Conservation (phyloP, 2,888 invertebrate species). For the Xanthorhoe designata region DNA sequence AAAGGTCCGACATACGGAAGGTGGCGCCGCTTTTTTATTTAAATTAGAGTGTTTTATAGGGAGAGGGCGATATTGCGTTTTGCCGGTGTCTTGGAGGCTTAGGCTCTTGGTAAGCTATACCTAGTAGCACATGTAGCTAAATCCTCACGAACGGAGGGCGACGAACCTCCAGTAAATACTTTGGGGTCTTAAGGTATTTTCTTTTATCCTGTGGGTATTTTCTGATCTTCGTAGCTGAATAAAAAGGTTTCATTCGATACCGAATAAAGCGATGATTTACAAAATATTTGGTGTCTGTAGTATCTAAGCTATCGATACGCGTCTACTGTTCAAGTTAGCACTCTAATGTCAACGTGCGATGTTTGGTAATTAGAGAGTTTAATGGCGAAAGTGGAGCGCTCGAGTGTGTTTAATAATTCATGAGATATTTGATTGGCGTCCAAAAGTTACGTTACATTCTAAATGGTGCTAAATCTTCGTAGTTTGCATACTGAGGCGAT, state of each 20-base stretch:
- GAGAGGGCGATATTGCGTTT: constrained; percentile 84
- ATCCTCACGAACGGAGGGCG: constrained; percentile 61
- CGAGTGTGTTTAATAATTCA: constrained; percentile 63
- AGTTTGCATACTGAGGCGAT: constrained; percentile 43
- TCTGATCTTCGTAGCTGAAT: constrained; percentile 53
- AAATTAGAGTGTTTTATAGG: constrained; percentile 86
- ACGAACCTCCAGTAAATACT: constrained; percentile 68
- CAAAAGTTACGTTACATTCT: constrained; percentile 64
- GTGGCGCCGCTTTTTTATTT: constrained; percentile 86
- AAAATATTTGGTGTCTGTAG: constrained; percentile 40
- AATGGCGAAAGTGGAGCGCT: constrained; percentile 55
- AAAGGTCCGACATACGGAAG: constrained; percentile 85
- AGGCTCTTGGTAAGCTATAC: constrained; percentile 74
- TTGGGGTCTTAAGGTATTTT: constrained; percentile 62
- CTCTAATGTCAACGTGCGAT: constrained; percentile 47
- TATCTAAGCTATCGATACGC: constrained; percentile 35
- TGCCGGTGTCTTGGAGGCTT: constrained; percentile 78
- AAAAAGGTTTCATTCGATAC: constrained; percentile 49
- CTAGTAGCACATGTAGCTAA: constrained; percentile 61
- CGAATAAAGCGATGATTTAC: constrained; percentile 49
- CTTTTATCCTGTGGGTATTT: constrained; percentile 59
- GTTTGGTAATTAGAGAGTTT: constrained; percentile 57
- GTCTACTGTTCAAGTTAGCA: constrained; percentile 39
- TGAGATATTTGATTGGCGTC: constrained; percentile 70
- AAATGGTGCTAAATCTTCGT: constrained; percentile 61